These are phyloP conservation scores for Girardinus metallicus DNA, from an alignment of 2,797 vertebrate species.

Conservation along the genomic window DNA sequence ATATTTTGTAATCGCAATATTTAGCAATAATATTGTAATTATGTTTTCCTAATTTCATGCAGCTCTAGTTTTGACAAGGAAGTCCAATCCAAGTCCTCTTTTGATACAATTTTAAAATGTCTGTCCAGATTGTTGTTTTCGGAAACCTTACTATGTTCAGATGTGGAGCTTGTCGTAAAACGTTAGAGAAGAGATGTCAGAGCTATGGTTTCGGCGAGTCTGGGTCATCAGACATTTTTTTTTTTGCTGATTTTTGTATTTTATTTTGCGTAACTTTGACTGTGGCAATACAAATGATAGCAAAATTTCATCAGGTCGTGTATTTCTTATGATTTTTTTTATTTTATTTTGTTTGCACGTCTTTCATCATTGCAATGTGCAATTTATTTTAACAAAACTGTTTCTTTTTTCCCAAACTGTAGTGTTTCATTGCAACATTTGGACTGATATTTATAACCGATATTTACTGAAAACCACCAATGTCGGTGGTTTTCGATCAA, in stretches of 20 bases:
- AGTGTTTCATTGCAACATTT: too few relatives aligned
- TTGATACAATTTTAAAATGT: background rate
- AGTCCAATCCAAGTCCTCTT: too few relatives aligned
- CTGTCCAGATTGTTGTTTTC: background rate
- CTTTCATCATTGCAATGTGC: background rate
- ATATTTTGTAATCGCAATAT: background rate
- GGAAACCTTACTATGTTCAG: background rate
- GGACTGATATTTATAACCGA: too few relatives aligned
- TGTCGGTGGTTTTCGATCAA: too few relatives aligned
- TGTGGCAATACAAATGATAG: background rate
- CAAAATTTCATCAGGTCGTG: background rate
- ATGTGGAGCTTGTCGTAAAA: background rate
- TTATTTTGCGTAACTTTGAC: background rate
- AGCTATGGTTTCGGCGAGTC: background rate
- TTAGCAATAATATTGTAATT: background rate
- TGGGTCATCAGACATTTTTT: background rate
- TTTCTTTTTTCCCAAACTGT: background rate
- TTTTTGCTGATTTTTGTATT: background rate
- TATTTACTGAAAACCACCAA: too few relatives aligned
- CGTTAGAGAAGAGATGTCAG: background rate
- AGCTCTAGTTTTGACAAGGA: background rate
- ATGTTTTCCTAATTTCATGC: background rate
- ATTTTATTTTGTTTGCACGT: background rate
- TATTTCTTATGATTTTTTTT: background rate
- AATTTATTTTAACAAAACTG: background rate